Evolutionary conservation across 2,113 vertebrate species (phyloP).

Genomic region (Pogona vitticeps): DNA sequence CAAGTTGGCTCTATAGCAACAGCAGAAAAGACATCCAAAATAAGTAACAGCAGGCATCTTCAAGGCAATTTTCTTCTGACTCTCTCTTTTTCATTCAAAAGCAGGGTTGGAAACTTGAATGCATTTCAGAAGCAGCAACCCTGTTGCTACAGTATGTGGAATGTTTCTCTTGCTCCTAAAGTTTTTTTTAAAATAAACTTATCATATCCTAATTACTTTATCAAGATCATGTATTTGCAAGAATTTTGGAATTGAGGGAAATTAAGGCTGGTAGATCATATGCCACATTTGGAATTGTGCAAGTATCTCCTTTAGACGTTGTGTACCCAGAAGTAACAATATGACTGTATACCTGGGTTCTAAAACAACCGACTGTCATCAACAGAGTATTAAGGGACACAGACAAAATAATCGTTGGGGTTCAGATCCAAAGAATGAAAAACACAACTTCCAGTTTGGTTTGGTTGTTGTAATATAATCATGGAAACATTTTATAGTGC

Average conservation of each 20-base stretch:
- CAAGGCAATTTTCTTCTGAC: slow-evolving; percentile 52
- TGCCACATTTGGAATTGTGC: slow-evolving; percentile 51
- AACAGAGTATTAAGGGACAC: neutral
- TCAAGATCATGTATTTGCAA: neutral
- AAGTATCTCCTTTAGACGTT: slow-evolving; percentile 51
- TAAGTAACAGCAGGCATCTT: slow-evolving; percentile 64
- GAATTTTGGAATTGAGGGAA: neutral
- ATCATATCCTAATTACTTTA: neutral
- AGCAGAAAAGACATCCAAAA: slow-evolving; percentile 59
- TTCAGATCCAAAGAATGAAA: neutral
- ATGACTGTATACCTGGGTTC: neutral
- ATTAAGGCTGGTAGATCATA: slow-evolving; percentile 47
- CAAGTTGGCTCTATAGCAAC: slow-evolving; percentile 42
- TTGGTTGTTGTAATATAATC: neutral
- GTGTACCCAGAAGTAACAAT: neutral
- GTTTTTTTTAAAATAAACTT: neutral
- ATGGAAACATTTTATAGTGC: neutral
- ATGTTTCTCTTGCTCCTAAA: slow-evolving; percentile 43
- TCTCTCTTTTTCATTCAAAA: slow-evolving; percentile 43
- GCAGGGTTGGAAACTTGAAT: slow-evolving; percentile 29
- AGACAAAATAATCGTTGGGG: neutral
- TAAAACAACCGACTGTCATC: neutral
- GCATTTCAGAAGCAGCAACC: slow-evolving; percentile 27
- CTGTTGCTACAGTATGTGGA: slow-evolving; percentile 8
- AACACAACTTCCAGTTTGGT: neutral